Conservation (phyloP, 2,797 vertebrate species). For the Sebastiscus tertius region DNA sequence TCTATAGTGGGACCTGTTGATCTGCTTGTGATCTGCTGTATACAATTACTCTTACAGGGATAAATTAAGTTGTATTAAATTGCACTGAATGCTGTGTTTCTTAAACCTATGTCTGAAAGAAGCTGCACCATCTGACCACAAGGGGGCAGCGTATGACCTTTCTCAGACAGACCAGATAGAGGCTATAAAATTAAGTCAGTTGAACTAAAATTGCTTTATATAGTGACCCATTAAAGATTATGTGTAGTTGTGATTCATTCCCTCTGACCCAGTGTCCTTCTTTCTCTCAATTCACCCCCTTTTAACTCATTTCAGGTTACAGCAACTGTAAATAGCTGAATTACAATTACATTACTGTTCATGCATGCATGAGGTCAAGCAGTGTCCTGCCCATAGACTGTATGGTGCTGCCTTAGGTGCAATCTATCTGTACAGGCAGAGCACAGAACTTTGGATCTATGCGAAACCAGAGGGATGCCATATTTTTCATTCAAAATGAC, state of each 20-base stretch:
- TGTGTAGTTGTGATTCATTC: background rate
- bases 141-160: constrained; percentile 29
- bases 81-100: background rate
- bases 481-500: background rate
- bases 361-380: background rate
- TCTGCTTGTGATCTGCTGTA: background rate
- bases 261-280: background rate
- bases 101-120: background rate
- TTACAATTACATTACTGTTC: background rate
- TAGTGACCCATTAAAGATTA: background rate
- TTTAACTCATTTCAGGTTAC: background rate
- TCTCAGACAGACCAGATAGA: background rate
- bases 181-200: background rate
- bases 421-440: background rate
- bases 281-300: background rate
- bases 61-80: background rate
- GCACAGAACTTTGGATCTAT: too few relatives aligned
- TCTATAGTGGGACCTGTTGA: background rate
- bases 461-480: too few relatives aligned
- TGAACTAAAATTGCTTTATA: background rate
- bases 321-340: too few relatives aligned
- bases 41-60: background rate
- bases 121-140: constrained; percentile 19
- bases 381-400: too few relatives aligned
- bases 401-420: background rate